Evolutionary conservation across 2,113 vertebrate genomes (phyloP).

Genomic region (Athene noctua): DNA sequence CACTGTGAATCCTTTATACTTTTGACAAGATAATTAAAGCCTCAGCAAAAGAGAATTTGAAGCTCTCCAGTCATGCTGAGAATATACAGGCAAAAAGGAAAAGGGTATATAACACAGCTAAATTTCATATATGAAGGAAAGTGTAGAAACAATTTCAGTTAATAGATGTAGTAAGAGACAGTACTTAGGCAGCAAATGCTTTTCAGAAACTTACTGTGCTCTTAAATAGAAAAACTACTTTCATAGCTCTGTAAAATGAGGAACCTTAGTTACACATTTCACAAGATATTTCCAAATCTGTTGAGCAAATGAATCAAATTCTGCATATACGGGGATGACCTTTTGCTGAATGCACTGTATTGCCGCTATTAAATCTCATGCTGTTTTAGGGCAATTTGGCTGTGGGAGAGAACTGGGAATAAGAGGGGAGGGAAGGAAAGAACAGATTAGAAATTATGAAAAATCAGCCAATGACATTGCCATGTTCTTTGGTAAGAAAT

Average conservation of each 20-base stretch:
- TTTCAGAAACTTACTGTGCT: not conserved
- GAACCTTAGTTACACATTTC: not conserved
- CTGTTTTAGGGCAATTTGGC: not conserved
- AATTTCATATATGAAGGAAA: not conserved
- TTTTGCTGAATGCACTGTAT: not conserved
- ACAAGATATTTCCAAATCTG: not conserved
- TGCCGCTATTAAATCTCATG: not conserved
- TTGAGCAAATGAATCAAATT: not conserved
- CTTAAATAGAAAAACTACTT: not conserved
- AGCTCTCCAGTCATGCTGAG: not conserved
- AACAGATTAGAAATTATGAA: not conserved
- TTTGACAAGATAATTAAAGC: not conserved
- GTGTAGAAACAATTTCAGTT: not conserved
- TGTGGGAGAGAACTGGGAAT: not conserved
- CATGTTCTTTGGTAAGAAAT: not conserved
- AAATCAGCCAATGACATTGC: not conserved
- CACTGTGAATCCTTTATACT: not conserved
- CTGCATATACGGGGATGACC: not conserved
- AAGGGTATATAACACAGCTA: not conserved
- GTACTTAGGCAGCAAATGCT: not conserved
- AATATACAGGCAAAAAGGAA: not conserved
- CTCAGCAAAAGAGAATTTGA: not conserved
- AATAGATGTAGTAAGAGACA: not conserved
- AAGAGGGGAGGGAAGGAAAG: not conserved
- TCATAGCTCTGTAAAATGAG: not conserved